Conservation (phyloP, 2,888 invertebrate genomes). For the Drosophila sordidapex region DNA sequence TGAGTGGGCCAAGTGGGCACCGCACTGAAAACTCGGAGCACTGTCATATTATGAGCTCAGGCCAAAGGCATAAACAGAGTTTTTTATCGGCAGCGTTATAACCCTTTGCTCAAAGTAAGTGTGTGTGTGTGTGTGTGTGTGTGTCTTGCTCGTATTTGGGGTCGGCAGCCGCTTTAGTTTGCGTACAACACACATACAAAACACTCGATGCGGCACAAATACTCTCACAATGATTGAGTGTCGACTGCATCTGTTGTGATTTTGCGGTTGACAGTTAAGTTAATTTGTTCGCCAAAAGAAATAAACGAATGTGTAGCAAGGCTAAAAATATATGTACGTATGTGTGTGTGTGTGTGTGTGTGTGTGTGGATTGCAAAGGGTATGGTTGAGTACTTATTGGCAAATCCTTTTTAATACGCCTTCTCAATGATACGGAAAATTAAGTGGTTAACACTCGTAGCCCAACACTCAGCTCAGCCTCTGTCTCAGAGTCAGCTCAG, state of each 20-base stretch:
- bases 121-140: conserved; percentile 1
- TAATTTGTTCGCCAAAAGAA: conserved; percentile 64
- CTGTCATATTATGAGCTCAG: conserved; percentile 66
- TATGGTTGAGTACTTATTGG: conserved; percentile 35
- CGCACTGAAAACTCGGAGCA: conserved; percentile 21
- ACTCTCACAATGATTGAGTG: conserved; percentile 66
- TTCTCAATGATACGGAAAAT: conserved; percentile 74
- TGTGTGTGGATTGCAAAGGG: conserved; percentile 5
- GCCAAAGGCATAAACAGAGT: conserved; percentile 61
- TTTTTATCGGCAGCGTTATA: conserved; percentile 59
- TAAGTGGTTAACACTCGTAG: conserved; percentile 68
- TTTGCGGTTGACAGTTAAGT: conserved; percentile 76
- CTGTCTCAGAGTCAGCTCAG: neutral
- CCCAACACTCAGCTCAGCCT: conserved; percentile 7
- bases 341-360: conserved; percentile 8
- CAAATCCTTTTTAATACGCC: conserved; percentile 64
- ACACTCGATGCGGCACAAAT: conserved; percentile 61
- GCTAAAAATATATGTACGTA: neutral
- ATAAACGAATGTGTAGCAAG: conserved; percentile 17
- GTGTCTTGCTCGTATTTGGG: conserved; percentile 31
- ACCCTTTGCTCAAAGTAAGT: conserved; percentile 41
- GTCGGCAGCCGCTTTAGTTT: conserved; percentile 59
- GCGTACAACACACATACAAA: conserved; percentile 18
- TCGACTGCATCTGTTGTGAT: conserved; percentile 75
- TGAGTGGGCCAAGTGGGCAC: conserved; percentile 9